Base-by-base conservation (phyloP, 1,140 invertebrate species). In the Conus ventricosus region DNA sequence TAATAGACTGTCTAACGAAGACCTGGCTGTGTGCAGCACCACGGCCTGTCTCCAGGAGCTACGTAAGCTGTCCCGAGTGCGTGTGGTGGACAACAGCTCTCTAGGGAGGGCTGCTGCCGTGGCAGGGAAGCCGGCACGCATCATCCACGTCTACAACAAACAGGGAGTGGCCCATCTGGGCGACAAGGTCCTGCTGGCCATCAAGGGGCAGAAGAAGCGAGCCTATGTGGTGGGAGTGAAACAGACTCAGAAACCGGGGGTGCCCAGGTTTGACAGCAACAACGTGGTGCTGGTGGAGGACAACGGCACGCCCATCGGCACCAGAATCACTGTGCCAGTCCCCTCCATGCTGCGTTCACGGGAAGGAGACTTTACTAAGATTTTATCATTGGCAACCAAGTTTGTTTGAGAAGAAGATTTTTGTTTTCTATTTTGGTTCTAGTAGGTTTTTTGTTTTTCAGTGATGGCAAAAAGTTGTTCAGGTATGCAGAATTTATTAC, bases 241-340 rank as follows among this genome's bases (percentile, higher is more conserved):
- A 84, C 97, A 98, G 93, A 97, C 96, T 87, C 98, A 99, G 93
- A 96, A 96, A 87, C 94, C 97, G 7, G 97, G 98, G 94, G 96
- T 99, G 60, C 99, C 99, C 0, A 97, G 97, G 93, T 99, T 98
- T 95, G 99, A 99, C 95, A 98, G 97, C 90, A 99, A 99, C 94
- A 99, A 99, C 95, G 94, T 99, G 88, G 99, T 99, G 2, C 95
- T 99, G 0, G 97, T 99, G 86, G 98, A 99, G 93, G 98, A 99
- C 92, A 98, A 97, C 95, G 98, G 98, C 20, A 91, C 97, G 96
- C 98, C 99, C 1, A 95, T 99, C 17, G 99, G 99, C 53, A 99
- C 97, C 6, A 96, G 99, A 90, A 98, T 99, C 90, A 97, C 97
- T 93, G 98, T 98, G 20, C 99, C 99, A 0, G 97, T 99, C 91